Percentiles rank a stretch among this genome's conserved stretches.
Evolutionary conservation across 2,797 vertebrate species (phyloP).

Genomic region (Hipposideros larvatus): DNA sequence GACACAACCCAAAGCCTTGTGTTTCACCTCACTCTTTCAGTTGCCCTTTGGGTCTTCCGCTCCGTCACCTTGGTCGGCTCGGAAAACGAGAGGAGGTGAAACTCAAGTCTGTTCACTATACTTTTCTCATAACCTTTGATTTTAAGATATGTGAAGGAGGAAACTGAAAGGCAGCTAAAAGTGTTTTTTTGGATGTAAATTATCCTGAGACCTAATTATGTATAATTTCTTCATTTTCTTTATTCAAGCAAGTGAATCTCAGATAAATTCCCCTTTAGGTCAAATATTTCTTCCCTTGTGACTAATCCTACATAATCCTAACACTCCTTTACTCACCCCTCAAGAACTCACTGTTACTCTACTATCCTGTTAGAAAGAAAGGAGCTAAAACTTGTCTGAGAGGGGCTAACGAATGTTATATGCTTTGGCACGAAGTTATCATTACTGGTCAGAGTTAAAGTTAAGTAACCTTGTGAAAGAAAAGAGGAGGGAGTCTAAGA

Average conservation of each 20-base stretch:
- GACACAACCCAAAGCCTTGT: background rate
- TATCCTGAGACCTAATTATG: constrained; percentile 45
- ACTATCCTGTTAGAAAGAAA: background rate
- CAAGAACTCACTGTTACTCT: background rate
- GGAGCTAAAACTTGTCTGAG: background rate
- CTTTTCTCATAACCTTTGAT: constrained; percentile 3
- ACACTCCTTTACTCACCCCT: background rate
- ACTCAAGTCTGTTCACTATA: background rate
- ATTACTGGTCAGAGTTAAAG: background rate
- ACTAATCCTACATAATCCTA: background rate
- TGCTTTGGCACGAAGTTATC: background rate
- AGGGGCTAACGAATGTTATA: background rate
- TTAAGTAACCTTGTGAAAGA: background rate
- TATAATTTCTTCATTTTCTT: constrained; percentile 57
- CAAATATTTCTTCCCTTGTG: constrained; percentile 8
- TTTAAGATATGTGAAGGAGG: constrained; percentile 48
- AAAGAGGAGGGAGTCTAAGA: background rate
- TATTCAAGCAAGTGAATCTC: constrained; percentile 49
- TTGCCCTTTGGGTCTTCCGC: background rate
- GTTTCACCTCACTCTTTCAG: background rate
- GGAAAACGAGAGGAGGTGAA: background rate
- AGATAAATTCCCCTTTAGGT: constrained; percentile 53
- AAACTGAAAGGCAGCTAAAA: constrained; percentile 27
- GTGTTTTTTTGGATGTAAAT: constrained; percentile 46
- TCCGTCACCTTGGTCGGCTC: background rate